phyloP scores from a whole-genome alignment of 2,113 vertebrate species.

The Muscicapa adusta region DNA sequence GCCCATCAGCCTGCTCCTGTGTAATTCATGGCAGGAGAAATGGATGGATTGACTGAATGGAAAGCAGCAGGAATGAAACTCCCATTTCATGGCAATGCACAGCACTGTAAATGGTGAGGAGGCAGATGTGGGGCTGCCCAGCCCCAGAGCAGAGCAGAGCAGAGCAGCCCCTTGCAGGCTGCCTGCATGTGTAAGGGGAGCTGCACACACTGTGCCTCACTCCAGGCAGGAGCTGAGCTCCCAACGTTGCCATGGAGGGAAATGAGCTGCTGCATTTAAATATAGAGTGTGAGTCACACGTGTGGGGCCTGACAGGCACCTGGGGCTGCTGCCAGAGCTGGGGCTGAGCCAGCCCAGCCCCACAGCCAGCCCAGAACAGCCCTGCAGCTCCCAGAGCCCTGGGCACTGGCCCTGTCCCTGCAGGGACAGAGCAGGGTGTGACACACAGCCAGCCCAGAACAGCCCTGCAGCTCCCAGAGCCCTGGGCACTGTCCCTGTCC shows the following conservation, averaged over 20 bases:
- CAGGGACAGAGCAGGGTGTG: too few species aligned
- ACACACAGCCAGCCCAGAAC: fast-evolving
- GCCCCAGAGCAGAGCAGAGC: too few species aligned
- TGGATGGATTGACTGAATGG: not conserved
- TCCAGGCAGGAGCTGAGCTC: not conserved
- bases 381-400: not conserved
- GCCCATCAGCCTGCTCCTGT: not conserved
- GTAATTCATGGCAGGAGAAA: not conserved
- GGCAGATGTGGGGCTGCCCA: not conserved
- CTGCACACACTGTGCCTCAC: not conserved
- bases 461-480: not conserved
- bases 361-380: fast-evolving
- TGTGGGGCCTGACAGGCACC: not conserved
- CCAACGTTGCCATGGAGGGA: slow-evolving; percentile 19
- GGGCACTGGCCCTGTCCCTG: too few species aligned
- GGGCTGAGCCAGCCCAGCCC: not conserved
- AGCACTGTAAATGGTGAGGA: not conserved
- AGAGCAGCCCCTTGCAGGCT: not conserved
- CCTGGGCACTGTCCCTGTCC: fast-evolving
- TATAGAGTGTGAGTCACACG: not conserved
- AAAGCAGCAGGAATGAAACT: not conserved
- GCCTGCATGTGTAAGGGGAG: not conserved
- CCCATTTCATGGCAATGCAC: not conserved
- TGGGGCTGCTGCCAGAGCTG: not conserved
- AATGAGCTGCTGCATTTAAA: not conserved